phyloP scores from a whole-genome alignment of 2,888 invertebrate genomes.

The Netelia inedita region DNA sequence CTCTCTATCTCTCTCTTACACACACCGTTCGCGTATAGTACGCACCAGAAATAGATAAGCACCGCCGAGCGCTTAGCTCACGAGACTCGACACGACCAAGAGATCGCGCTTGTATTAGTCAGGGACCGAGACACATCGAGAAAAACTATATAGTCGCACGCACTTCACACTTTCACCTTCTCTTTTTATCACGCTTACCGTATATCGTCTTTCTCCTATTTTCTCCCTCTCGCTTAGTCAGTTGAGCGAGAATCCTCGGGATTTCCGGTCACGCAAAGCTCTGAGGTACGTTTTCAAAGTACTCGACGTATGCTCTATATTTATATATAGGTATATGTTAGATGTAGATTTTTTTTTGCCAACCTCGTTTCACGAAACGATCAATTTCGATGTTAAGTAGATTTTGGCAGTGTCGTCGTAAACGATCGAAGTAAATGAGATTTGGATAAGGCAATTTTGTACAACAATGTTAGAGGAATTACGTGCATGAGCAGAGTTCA shows the following conservation, averaged over 20 bases:
- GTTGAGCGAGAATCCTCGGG: constrained; percentile 49
- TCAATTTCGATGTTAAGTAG: neutral
- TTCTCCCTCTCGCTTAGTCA: constrained; percentile 53
- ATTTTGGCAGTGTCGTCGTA: neutral
- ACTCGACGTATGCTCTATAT: neutral
- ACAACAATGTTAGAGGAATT: too few species aligned
- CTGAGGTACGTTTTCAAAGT: constrained; percentile 39
- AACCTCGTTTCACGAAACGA: neutral
- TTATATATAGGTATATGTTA: neutral
- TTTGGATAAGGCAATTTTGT: too few species aligned
- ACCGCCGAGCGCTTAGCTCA: constrained; percentile 59
- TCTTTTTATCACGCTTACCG: constrained; percentile 20
- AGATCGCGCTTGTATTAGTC: constrained; percentile 51
- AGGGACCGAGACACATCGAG: constrained; percentile 12
- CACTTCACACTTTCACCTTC: constrained; percentile 62
- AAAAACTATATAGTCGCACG: constrained; percentile 54
- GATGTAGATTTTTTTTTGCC: neutral
- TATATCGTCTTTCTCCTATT: constrained; percentile 40
- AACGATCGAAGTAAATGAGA: neutral
- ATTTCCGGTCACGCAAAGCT: constrained; percentile 53
- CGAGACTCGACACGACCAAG: constrained; percentile 15
- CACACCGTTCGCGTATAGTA: constrained; percentile 55
- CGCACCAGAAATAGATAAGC: constrained; percentile 68
- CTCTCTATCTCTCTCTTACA: constrained; percentile 23
- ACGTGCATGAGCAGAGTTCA: too few species aligned